Evolutionary conservation across 2,888 invertebrate genomes (phyloP).

Genomic region (Mimas tiliae): DNA sequence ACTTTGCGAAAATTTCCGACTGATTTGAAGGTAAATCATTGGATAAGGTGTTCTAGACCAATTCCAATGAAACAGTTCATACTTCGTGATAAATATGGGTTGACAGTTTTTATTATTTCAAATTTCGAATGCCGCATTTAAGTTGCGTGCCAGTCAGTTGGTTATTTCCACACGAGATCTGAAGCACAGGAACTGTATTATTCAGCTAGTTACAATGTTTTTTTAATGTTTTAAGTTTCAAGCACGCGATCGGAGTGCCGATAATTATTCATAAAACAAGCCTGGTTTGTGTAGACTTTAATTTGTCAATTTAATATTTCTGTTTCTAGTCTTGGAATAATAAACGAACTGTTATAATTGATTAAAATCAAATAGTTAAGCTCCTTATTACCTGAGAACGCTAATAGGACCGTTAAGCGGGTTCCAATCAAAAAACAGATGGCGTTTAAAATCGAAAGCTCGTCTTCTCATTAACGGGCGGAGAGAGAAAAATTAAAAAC

Average conservation of each 20-base stretch:
- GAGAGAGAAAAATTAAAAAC: slow-evolving; percentile 67
- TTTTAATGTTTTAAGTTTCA: slow-evolving; percentile 55
- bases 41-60: background rate
- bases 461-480: slow-evolving; percentile 60
- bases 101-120: slow-evolving; percentile 46
- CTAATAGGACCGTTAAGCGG: slow-evolving; percentile 18
- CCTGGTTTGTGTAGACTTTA: slow-evolving; percentile 38
- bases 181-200: slow-evolving; percentile 50
- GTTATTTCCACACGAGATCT: slow-evolving; percentile 51
- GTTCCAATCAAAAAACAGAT: slow-evolving; percentile 34
- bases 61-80: slow-evolving; percentile 27
- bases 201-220: slow-evolving; percentile 52
- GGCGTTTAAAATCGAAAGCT: slow-evolving; percentile 44
- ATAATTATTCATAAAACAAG: slow-evolving; percentile 56
- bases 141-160: slow-evolving; percentile 50
- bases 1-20: no score
- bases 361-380: background rate
- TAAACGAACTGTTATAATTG: background rate
- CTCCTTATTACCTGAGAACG: background rate
- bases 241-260: slow-evolving; percentile 63
- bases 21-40: no score
- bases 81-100: no score
- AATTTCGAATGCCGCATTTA: slow-evolving; percentile 53
- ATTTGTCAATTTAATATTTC: slow-evolving; percentile 32
- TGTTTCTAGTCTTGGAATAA: background rate